These are phyloP conservation scores for Erpornis zantholeuca DNA, from an alignment of 2,113 vertebrate species.

Conservation along the genomic window DNA sequence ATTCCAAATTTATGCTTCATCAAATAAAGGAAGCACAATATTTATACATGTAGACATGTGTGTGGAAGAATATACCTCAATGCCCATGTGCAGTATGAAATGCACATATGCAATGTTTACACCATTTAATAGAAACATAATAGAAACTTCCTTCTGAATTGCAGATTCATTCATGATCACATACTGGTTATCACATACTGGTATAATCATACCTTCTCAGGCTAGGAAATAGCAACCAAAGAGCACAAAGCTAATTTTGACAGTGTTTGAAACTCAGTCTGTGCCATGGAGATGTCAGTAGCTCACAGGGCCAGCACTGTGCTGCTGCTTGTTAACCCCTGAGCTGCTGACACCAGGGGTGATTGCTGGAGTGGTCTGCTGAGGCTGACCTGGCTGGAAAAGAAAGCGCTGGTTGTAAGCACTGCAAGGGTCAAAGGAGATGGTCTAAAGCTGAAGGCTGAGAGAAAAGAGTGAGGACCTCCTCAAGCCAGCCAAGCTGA, in stretches of 20 bases:
- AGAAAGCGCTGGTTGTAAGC: background rate
- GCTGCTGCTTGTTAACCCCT: background rate
- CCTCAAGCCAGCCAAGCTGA: background rate
- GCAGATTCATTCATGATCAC: background rate
- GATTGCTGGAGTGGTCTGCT: background rate
- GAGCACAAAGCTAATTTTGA: background rate
- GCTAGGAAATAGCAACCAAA: background rate
- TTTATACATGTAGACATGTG: background rate
- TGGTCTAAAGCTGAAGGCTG: background rate
- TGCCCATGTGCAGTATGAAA: background rate
- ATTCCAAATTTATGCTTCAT: background rate
- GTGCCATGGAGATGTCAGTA: background rate
- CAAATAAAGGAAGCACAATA: background rate
- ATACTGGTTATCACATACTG: background rate
- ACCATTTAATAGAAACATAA: background rate
- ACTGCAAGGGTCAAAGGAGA: background rate
- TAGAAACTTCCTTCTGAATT: background rate
- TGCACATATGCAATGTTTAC: accelerated
- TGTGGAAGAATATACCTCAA: background rate
- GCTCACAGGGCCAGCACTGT: background rate
- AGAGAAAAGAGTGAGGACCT: background rate
- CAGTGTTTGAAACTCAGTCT: background rate
- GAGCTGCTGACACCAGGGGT: accelerated
- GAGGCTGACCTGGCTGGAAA: background rate
- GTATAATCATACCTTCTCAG: background rate